A percentile compares a stretch with the other conserved stretches of the same genome.
phyloP scores from a whole-genome alignment of 1,140 invertebrate genomes.

The Calycopis cecrops region DNA sequence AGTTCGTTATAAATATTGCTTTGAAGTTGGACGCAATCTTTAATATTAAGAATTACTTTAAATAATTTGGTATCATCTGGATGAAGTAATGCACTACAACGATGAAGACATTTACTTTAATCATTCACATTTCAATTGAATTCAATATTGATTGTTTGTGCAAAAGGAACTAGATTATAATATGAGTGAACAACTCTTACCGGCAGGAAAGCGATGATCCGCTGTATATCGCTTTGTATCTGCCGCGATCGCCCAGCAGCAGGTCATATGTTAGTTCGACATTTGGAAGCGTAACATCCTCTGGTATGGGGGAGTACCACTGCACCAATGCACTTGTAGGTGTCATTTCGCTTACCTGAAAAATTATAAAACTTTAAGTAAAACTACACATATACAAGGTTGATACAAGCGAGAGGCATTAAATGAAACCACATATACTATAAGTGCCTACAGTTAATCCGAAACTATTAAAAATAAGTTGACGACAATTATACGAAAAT shows the following conservation, averaged over 20 bases:
- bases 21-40: background rate
- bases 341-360: constrained; percentile 85
- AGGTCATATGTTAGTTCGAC: constrained; percentile 85
- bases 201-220: constrained; percentile 82
- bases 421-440: too few species aligned
- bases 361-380: constrained; percentile 19
- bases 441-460: too few species aligned
- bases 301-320: constrained; percentile 82
- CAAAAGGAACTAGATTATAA: too few species aligned
- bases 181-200: constrained; percentile 42
- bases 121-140: background rate
- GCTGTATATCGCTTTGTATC: constrained; percentile 88
- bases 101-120: background rate
- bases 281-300: constrained; percentile 72
- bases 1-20: background rate
- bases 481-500: too few species aligned
- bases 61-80: background rate
- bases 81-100: background rate
- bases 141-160: too few species aligned
- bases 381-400: background rate
- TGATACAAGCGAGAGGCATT: too few species aligned
- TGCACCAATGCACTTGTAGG: constrained; percentile 86
- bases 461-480: too few species aligned
- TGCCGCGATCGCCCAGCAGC: constrained; percentile 84
- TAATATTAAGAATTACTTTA: too few species aligned